phyloP scores from a whole-genome alignment of 2,888 invertebrate species.

The Andricus quercusramuli region DNA sequence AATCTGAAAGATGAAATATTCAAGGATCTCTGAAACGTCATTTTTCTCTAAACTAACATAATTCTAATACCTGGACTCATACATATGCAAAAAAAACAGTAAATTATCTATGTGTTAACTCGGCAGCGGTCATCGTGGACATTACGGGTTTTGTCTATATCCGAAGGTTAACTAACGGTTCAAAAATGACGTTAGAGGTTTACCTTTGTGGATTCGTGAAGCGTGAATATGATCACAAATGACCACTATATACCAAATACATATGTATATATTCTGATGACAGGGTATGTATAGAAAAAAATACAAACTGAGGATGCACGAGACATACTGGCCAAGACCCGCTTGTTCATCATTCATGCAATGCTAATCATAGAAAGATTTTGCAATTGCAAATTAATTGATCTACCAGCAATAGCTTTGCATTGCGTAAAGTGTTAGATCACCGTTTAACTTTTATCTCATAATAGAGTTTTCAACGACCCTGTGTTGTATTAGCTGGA shows the following conservation, averaged over 20 bases:
- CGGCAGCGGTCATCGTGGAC: slow-evolving; percentile 13
- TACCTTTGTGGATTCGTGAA: slow-evolving; percentile 12
- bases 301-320: not conserved
- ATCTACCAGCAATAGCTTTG: slow-evolving; percentile 48
- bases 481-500: slow-evolving; percentile 3
- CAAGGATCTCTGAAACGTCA: not conserved
- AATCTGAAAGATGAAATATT: not conserved
- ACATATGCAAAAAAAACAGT: slow-evolving; percentile 2
- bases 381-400: slow-evolving; percentile 68
- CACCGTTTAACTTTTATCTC: slow-evolving; percentile 34
- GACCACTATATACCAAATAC: not conserved
- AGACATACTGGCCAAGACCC: slow-evolving; percentile 65
- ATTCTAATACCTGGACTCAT: slow-evolving; percentile 4
- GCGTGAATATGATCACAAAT: slow-evolving; percentile 28
- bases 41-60: not conserved
- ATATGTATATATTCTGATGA: slow-evolving; percentile 4
- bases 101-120: slow-evolving; percentile 24
- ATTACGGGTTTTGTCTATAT: slow-evolving; percentile 27
- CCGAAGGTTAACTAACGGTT: slow-evolving; percentile 47
- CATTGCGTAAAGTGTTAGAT: slow-evolving; percentile 49
- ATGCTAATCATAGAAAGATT: slow-evolving; percentile 68
- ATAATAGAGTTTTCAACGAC: slow-evolving; percentile 26
- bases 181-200: slow-evolving; percentile 38
- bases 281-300: not conserved
- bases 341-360: slow-evolving; percentile 67